These are phyloP conservation scores for Diarsia rubi DNA, from an alignment of 2,888 invertebrate genomes.

Conservation along the genomic window DNA sequence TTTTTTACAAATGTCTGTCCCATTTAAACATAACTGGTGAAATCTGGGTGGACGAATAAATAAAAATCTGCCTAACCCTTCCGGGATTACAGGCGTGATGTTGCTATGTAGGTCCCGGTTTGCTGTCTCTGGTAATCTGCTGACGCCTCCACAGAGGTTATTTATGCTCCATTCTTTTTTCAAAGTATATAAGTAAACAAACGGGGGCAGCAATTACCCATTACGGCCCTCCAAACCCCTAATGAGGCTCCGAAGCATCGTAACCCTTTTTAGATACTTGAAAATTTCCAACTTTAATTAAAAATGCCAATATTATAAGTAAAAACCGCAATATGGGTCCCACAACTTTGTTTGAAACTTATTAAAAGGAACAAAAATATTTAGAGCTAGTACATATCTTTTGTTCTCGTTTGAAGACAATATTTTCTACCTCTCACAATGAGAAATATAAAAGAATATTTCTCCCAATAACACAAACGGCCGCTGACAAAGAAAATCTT, in stretches of 20 bases:
- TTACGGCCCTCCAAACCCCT: slow-evolving; percentile 38
- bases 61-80: no score
- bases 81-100: no score
- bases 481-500: slow-evolving; percentile 74
- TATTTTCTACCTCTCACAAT: slow-evolving; percentile 32
- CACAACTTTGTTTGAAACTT: slow-evolving; percentile 39
- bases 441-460: slow-evolving; percentile 58
- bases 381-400: slow-evolving; percentile 31
- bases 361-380: slow-evolving; percentile 9
- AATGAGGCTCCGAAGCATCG: slow-evolving; percentile 44
- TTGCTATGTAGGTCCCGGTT: not conserved
- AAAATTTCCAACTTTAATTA: slow-evolving; percentile 54
- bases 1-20: no score
- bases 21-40: no score
- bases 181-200: slow-evolving; percentile 32
- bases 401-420: slow-evolving; percentile 43
- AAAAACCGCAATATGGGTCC: slow-evolving; percentile 20
- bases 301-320: slow-evolving; percentile 49
- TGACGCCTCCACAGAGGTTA: slow-evolving; percentile 5
- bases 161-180: slow-evolving; percentile 20
- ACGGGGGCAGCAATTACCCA: slow-evolving; percentile 39
- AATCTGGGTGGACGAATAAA: no score
- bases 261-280: slow-evolving; percentile 53
- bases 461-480: slow-evolving; percentile 60
- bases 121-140: slow-evolving; percentile 5